Evolutionary conservation across 1,140 invertebrate species (phyloP).

Genomic region (Apis mellifera): Amel_HAv3.1 CM009941.2:10723001-10723500

Average conservation of each 20-base stretch:
- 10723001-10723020: conserved; percentile 37
- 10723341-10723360: not conserved
- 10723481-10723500: too few relatives aligned
- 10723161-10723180: conserved; percentile 75
- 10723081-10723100: conserved; percentile 61
- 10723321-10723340: not conserved
- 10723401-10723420: too few relatives aligned
- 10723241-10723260: conserved; percentile 78
- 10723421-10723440: too few relatives aligned
- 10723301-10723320: too few relatives aligned
- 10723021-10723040: conserved; percentile 22
- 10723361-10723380: too few relatives aligned
- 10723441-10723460: too few relatives aligned
- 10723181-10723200: conserved; percentile 77
- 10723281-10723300: not conserved
- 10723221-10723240: conserved; percentile 79
- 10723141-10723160: conserved; percentile 39
- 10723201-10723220: conserved; percentile 81
- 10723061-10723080: conserved; percentile 53
- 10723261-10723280: not conserved
- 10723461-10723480: too few relatives aligned
- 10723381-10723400: too few relatives aligned
- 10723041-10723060: conserved; percentile 35
- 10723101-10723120: conserved; percentile 35
- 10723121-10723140: conserved; percentile 50